phyloP scores from a whole-genome alignment of 2,888 invertebrate genomes.

The Leptopilina drosophilae region DNA sequence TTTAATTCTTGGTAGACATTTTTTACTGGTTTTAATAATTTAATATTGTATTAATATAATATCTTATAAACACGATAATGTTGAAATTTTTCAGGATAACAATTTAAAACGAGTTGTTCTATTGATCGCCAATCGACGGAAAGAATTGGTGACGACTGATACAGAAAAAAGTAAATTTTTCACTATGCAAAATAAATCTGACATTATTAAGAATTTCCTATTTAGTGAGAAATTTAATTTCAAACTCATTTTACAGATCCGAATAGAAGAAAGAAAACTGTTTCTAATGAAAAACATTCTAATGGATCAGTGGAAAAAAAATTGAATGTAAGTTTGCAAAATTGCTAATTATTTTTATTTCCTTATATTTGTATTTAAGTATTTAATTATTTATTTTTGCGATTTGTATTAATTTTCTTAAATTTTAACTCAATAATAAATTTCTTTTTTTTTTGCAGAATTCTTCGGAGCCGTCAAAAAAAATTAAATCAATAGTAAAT shows the following conservation, averaged over 20 bases:
- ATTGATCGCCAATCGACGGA: background rate
- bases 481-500: too few species aligned
- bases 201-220: background rate
- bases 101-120: background rate
- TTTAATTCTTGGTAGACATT: too few species aligned
- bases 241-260: conserved; percentile 2
- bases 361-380: too few species aligned
- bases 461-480: too few species aligned
- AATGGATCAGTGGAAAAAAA: background rate
- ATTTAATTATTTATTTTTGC: too few species aligned
- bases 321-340: background rate
- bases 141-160: background rate
- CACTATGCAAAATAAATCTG: background rate
- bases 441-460: background rate
- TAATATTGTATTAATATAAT: too few species aligned
- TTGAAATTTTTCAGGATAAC: background rate
- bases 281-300: too few species aligned
- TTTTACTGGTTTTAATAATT: too few species aligned
- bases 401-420: too few species aligned
- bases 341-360: background rate
- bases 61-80: too few species aligned
- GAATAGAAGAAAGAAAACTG: too few species aligned
- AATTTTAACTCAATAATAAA: background rate
- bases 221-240: background rate
- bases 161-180: background rate